These are phyloP conservation scores for Cylindroiulus punctatus DNA, from an alignment of 2,888 invertebrate species.

Conservation along the genomic window DNA sequence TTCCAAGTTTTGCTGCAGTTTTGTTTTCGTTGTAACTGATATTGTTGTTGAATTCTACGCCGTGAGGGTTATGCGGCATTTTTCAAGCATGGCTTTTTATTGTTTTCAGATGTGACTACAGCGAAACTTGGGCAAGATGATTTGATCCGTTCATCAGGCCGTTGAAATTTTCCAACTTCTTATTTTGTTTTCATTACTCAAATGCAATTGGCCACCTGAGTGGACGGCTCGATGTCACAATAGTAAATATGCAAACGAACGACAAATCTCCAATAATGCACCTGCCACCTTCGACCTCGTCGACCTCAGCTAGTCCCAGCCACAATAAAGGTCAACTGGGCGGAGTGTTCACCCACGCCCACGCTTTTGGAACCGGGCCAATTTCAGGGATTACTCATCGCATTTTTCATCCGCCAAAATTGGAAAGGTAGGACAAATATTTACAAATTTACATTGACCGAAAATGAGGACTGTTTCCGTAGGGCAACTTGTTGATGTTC, in stretches of 20 bases:
- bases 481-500: background rate
- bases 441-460: background rate
- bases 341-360: constrained; percentile 7
- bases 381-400: constrained; percentile 52
- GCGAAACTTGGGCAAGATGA: background rate
- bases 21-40: too few relatives aligned
- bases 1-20: too few relatives aligned
- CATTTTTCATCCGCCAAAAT: constrained; percentile 54
- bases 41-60: too few relatives aligned
- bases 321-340: constrained; percentile 26
- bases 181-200: background rate
- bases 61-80: too few relatives aligned
- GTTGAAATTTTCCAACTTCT: background rate
- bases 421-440: constrained; percentile 51
- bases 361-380: constrained; percentile 48
- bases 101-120: background rate
- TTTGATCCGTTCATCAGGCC: background rate
- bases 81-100: background rate
- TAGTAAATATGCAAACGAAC: constrained; percentile 38
- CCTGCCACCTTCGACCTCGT: constrained; percentile 43
- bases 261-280: constrained; percentile 52
- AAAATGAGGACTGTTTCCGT: background rate
- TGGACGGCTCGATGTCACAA: background rate
- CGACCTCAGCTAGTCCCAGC: constrained; percentile 22
- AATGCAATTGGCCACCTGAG: background rate